Evolutionary conservation across 2,113 vertebrate species (phyloP).

Genomic region (Strigops habroptila): DNA sequence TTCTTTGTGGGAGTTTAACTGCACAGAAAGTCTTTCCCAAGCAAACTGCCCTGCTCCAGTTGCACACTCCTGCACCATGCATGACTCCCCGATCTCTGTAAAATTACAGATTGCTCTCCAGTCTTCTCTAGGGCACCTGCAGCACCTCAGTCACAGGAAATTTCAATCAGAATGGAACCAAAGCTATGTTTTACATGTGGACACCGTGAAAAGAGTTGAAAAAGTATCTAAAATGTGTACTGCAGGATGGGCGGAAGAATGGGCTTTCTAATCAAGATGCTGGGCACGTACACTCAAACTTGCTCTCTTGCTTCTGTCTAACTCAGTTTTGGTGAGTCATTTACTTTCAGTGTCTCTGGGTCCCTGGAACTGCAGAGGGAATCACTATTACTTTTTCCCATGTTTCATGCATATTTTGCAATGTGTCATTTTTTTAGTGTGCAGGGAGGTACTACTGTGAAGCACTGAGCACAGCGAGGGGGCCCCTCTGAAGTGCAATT

Average conservation of each 20-base stretch:
- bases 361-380: not conserved
- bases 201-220: not conserved
- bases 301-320: not conserved
- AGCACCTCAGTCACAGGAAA: not conserved
- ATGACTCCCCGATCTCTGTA: not conserved
- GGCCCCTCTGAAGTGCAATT: not conserved
- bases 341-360: not conserved
- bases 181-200: not conserved
- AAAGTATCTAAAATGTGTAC: not conserved
- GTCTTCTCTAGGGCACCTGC: not conserved
- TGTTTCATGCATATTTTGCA: not conserved
- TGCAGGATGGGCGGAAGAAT: not conserved
- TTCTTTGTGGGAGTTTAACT: not conserved
- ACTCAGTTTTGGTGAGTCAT: not conserved
- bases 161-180: not conserved
- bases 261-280: not conserved
- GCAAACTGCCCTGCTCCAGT: not conserved
- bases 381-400: not conserved
- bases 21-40: not conserved
- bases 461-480: rapidly evolving
- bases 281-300: not conserved
- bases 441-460: not conserved
- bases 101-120: not conserved
- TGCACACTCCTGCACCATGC: not conserved
- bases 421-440: not conserved